Percentiles rank a stretch among this genome's conserved stretches.
Evolutionary conservation across 2,888 invertebrate genomes (phyloP).

Genomic region (Leptopilina syphax): DNA sequence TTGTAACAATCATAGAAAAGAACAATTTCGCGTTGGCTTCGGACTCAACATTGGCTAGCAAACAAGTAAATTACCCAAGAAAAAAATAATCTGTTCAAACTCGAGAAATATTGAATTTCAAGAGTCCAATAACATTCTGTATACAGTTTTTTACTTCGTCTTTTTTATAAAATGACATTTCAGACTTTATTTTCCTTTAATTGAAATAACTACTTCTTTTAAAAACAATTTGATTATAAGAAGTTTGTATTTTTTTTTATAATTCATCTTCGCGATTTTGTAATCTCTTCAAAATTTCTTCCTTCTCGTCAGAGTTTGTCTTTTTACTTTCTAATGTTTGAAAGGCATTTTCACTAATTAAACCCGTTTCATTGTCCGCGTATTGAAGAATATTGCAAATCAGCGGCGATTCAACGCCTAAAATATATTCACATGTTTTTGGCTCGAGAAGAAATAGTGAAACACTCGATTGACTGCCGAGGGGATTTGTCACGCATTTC

Average conservation of each 20-base stretch:
- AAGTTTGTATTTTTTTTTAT: slow-evolving; percentile 6
- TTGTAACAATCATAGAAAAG: slow-evolving; percentile 82
- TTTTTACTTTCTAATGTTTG: slow-evolving; percentile 64
- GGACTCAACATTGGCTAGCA: slow-evolving; percentile 79
- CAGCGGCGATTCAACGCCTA: slow-evolving; percentile 95
- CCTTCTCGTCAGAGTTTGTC: slow-evolving; percentile 62
- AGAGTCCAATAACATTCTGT: too few relatives aligned
- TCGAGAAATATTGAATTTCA: too few relatives aligned
- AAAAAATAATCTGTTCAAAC: too few relatives aligned
- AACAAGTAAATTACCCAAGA: neutral
- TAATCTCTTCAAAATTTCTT: slow-evolving; percentile 61
- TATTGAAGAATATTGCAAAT: slow-evolving; percentile 90
- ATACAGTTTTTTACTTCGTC: too few relatives aligned
- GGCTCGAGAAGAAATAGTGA: slow-evolving; percentile 94
- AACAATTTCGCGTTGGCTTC: slow-evolving; percentile 81
- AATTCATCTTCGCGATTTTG: slow-evolving; percentile 70
- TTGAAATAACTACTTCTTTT: too few relatives aligned
- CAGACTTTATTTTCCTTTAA: neutral
- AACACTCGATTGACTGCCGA: slow-evolving; percentile 87
- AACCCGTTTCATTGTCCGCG: slow-evolving; percentile 87
- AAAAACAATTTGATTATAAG: too few relatives aligned
- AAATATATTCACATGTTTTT: slow-evolving; percentile 93
- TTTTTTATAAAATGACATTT: slow-evolving; percentile 35
- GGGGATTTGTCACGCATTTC: slow-evolving; percentile 84
- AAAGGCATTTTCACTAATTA: slow-evolving; percentile 77